Percentiles rank a stretch among this genome's conserved stretches.
Conservation (phyloP, 1,140 invertebrate genomes). For the Thaumatotibia leucotreta region DNA sequence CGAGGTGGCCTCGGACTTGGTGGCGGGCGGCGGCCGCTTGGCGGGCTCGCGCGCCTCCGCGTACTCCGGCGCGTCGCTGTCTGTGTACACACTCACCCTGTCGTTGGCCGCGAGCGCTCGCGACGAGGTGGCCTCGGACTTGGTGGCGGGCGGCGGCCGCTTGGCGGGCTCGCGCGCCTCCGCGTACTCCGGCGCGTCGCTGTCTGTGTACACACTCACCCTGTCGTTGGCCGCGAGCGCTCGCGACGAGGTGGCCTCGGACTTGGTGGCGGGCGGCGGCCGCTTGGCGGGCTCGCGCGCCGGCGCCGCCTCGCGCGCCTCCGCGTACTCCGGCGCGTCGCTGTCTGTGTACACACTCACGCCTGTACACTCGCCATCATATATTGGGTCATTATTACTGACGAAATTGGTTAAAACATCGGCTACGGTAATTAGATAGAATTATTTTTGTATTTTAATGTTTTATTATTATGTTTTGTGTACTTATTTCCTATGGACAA, state of each 20-base stretch:
- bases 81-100: constrained; percentile 22
- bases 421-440: no score
- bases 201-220: constrained; percentile 33
- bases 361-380: no score
- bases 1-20: neutral
- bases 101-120: neutral
- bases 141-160: constrained; percentile 8
- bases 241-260: neutral
- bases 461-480: no score
- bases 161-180: constrained; percentile 24
- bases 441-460: no score
- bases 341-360: constrained; percentile 43
- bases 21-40: constrained; percentile 6
- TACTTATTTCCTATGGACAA: no score
- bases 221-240: neutral
- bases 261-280: neutral
- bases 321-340: constrained; percentile 45
- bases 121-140: neutral
- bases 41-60: constrained; percentile 29
- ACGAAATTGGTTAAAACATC: no score
- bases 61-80: constrained; percentile 50
- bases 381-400: no score
- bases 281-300: constrained; percentile 10
- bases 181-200: constrained; percentile 44
- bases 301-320: constrained; percentile 38